phyloP scores from a whole-genome alignment of 2,797 vertebrate genomes.

The Scarus forsteni region DNA sequence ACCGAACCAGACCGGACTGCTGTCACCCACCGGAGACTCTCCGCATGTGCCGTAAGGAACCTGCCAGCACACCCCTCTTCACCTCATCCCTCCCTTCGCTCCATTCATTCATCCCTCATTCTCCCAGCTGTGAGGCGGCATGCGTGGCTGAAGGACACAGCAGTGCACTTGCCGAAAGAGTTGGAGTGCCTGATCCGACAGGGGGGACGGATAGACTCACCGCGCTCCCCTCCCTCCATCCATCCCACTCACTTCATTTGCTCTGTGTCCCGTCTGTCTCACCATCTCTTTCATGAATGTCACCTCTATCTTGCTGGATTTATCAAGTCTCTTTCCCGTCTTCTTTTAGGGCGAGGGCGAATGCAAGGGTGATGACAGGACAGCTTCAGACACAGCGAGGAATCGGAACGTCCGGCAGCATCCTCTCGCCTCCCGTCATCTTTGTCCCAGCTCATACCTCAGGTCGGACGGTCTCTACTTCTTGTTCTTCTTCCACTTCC shows the following conservation, averaged over 20 bases:
- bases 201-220: conserved; percentile 62
- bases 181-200: conserved; percentile 66
- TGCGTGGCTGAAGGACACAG: conserved; percentile 82
- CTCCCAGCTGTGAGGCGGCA: conserved; percentile 64
- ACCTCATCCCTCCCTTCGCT: conserved; percentile 31
- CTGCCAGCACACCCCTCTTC: conserved; percentile 37
- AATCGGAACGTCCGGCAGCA: conserved; percentile 34
- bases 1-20: conserved; percentile 54
- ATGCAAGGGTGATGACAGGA: conserved; percentile 60
- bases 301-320: conserved; percentile 82
- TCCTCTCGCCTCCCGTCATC: conserved; percentile 47
- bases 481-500: conserved; percentile 59
- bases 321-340: conserved; percentile 61
- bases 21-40: conserved; percentile 65
- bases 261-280: conserved; percentile 54
- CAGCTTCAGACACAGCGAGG: conserved; percentile 53
- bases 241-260: conserved; percentile 35
- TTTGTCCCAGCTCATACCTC: conserved; percentile 62
- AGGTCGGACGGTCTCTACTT: conserved; percentile 63
- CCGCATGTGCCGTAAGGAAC: conserved; percentile 60
- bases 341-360: conserved; percentile 70
- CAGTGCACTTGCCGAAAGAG: conserved; percentile 66
- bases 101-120: conserved; percentile 76
- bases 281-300: conserved; percentile 80
- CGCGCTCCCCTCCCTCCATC: conserved; percentile 60